A percentile compares a stretch with the other conserved stretches of the same genome.
Conservation (phyloP, 2,888 invertebrate species). For the Alcis repandata region DNA sequence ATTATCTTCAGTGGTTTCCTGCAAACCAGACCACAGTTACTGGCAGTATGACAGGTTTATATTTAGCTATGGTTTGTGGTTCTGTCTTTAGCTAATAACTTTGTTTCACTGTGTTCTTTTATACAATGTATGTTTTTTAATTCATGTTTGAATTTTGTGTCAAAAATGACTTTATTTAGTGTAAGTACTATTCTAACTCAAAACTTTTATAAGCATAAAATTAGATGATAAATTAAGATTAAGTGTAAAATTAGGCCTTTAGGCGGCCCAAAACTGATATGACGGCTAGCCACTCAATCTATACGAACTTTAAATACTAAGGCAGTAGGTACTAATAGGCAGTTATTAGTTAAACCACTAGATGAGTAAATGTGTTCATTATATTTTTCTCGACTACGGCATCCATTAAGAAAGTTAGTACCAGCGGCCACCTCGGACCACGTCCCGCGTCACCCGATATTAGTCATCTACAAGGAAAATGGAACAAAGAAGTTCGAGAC, state of each 20-base stretch:
- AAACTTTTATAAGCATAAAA: too few species aligned
- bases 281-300: too few species aligned
- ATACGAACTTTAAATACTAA: not conserved
- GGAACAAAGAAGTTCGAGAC: constrained; percentile 62
- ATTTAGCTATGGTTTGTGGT: not conserved
- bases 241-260: too few species aligned
- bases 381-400: constrained; percentile 52
- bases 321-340: not conserved
- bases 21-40: constrained; percentile 59
- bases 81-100: not conserved
- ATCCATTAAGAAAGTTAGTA: constrained; percentile 78
- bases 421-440: constrained; percentile 56
- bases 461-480: constrained; percentile 73
- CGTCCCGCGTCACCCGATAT: constrained; percentile 72
- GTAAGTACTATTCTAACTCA: too few species aligned
- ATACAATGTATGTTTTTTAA: too few species aligned
- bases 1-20: constrained; percentile 77
- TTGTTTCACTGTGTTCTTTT: not conserved
- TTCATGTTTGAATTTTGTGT: too few species aligned
- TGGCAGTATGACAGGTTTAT: constrained; percentile 1
- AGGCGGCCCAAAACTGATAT: too few species aligned
- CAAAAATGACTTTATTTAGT: too few species aligned
- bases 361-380: constrained; percentile 8
- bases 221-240: too few species aligned
- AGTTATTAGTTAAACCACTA: constrained; percentile 7